These are phyloP conservation scores for Pogonomyrmex barbatus DNA, from an alignment of 1,140 invertebrate species.

Conservation along the genomic window DNA sequence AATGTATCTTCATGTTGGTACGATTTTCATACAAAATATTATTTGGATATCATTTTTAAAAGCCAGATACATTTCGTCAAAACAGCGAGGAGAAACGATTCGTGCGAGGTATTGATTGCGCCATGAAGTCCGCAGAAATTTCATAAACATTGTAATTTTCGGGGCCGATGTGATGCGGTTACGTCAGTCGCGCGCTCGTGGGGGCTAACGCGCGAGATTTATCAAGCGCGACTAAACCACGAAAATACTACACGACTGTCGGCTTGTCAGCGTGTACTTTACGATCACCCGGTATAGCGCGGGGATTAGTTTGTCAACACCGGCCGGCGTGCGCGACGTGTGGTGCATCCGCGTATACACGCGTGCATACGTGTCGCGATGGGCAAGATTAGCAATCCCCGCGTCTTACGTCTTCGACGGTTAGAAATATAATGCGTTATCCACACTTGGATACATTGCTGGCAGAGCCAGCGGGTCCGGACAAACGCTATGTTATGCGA, in stretches of 20 bases:
- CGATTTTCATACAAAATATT: background rate
- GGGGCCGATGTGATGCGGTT: conserved; percentile 5
- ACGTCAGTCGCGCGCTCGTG: conserved; percentile 39
- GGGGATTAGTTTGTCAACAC: conserved; percentile 85
- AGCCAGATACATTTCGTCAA: background rate
- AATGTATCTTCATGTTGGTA: background rate
- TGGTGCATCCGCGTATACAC: conserved; percentile 41
- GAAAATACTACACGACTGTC: conserved; percentile 79
- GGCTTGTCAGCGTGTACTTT: conserved; percentile 81
- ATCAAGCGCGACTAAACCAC: conserved; percentile 78
- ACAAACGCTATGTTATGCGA: conserved; percentile 18
- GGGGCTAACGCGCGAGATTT: conserved; percentile 73
- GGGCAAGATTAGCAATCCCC: conserved; percentile 42
- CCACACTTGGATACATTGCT: conserved; percentile 57
- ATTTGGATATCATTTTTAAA: conserved; percentile 5
- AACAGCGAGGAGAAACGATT: background rate
- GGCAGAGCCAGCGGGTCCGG: conserved; percentile 24
- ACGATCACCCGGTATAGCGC: conserved; percentile 81
- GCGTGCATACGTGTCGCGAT: conserved; percentile 7
- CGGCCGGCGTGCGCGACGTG: conserved; percentile 71
- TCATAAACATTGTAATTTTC: conserved; percentile 37
- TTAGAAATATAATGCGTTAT: conserved; percentile 57
- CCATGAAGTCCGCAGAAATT: conserved; percentile 31
- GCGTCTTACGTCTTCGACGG: conserved; percentile 42
- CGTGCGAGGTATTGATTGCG: conserved; percentile 20